These are phyloP conservation scores for Aphelenchoides fujianensis DNA, from an alignment of 1,140 invertebrate genomes.

Conservation along the genomic window DNA sequence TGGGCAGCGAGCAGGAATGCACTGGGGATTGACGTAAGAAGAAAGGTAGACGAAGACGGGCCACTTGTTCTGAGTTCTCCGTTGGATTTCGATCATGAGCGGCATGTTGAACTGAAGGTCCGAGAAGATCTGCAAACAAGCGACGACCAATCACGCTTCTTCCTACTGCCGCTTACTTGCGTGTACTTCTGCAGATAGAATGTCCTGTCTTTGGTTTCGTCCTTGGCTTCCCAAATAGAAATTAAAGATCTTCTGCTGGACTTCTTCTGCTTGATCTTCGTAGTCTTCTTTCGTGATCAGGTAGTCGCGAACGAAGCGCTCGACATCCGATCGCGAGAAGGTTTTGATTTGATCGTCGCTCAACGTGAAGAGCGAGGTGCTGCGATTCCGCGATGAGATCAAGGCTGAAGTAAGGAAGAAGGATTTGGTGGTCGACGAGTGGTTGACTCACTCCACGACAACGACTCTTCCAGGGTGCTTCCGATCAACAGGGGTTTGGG, in stretches of 20 bases:
- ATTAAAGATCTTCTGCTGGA: conserved; percentile 16
- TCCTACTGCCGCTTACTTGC: no score
- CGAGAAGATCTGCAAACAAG: conserved; percentile 24
- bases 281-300: neutral
- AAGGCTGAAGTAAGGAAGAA: neutral
- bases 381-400: neutral
- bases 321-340: neutral
- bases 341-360: neutral
- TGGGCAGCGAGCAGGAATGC: conserved; percentile 19
- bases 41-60: conserved; percentile 22
- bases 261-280: conserved; percentile 18
- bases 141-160: no score
- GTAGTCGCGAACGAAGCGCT: conserved; percentile 25
- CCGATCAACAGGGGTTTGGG: conserved; percentile 38
- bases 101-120: conserved; percentile 36
- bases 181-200: neutral
- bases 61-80: conserved; percentile 27
- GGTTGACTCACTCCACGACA: conserved; percentile 31
- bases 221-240: neutral
- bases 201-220: conserved; percentile 9
- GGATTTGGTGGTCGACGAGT: neutral
- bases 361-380: neutral
- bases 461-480: conserved; percentile 24
- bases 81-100: conserved; percentile 22
- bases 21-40: conserved; percentile 24